phyloP scores from a whole-genome alignment of 1,140 invertebrate species.

The Anoplolepis gracilipes region DNA sequence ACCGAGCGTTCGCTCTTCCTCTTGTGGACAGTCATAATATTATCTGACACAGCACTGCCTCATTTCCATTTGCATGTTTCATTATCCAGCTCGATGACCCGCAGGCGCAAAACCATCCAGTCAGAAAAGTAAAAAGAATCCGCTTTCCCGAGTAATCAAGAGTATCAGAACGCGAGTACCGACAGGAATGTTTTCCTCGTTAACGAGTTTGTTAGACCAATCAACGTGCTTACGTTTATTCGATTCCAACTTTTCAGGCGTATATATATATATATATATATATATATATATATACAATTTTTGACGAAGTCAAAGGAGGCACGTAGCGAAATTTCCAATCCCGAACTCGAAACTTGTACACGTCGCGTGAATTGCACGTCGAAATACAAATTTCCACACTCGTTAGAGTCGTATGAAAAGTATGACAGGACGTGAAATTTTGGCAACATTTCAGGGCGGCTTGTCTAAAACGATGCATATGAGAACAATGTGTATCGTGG shows the following conservation, averaged over 20 bases:
- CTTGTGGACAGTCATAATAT: slow-evolving; percentile 78
- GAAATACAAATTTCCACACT: slow-evolving; percentile 38
- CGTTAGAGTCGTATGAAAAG: slow-evolving; percentile 53
- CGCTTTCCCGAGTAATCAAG: slow-evolving; percentile 65
- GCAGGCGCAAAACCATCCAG: slow-evolving; percentile 63
- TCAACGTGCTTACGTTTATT: slow-evolving; percentile 62
- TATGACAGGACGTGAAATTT: slow-evolving; percentile 61
- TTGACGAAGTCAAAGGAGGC: slow-evolving; percentile 55
- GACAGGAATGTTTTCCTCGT: slow-evolving; percentile 62
- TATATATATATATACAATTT: too few relatives aligned
- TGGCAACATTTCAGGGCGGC: slow-evolving; percentile 45
- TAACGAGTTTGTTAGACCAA: slow-evolving; percentile 68
- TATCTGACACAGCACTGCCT: slow-evolving; percentile 78
- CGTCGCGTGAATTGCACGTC: slow-evolving; percentile 36
- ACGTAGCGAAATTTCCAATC: slow-evolving; percentile 32
- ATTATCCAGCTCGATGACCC: slow-evolving; percentile 77
- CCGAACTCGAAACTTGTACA: slow-evolving; percentile 22
- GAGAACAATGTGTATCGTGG: slow-evolving; percentile 55
- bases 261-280: too few relatives aligned
- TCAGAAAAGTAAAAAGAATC: slow-evolving; percentile 69
- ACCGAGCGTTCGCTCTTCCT: slow-evolving; percentile 71
- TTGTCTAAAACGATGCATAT: slow-evolving; percentile 60
- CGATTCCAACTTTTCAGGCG: slow-evolving; percentile 50
- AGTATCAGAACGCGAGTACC: slow-evolving; percentile 59
- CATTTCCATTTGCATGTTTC: slow-evolving; percentile 80